Base-by-base conservation (phyloP, 2,113 vertebrate species). In the Pimephales promelas region DNA sequence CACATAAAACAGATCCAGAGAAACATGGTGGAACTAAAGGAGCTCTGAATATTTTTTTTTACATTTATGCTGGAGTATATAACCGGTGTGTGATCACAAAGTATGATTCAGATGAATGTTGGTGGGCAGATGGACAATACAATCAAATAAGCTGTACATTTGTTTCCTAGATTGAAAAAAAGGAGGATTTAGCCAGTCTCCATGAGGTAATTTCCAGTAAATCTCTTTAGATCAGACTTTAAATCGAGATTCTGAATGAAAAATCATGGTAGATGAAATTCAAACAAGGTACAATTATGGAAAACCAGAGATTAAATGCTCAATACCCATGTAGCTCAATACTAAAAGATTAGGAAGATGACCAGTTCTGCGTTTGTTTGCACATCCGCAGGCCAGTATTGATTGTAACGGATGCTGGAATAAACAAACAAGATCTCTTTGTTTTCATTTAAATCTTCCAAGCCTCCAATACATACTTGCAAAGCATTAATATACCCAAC, bases 1-100 rank as follows among this genome's bases (percentile, higher is more conserved):
- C 92, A 95, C 64, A 83, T 94, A 62, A 91, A 89, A 86, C 92
- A 94, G 64, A 82, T 93, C 52, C 86, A 84, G n/a, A 86, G 82
- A 72, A 94, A 94, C 80, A 86, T 93, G 86, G 88, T 59, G 22
- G 87, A 93, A 66, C 89, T 92, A 14, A 74, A 82, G 71, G 82
- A 79, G 13, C 4, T 62, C 52, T 79, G 81, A 92, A n/a, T 20
- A 16, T 1, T 34, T 3, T 34, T 34, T 34, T 34, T 34, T 34
- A 34, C 5, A 59, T 22, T n/a, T 43, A 57, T 10, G 14, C 45
- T 70, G 20, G 5, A 59, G 74, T 45, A 28, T 22, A 40, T 54
- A 54, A 26, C 54, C 22, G 59, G 54, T 56, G 54, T 26, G 9
- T 47, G 36, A 68, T 59, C 36, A 43, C 24, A 9, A n/a, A 36